phyloP scores from a whole-genome alignment of 1,140 invertebrate species.

The Trachymyrmex septentrionalis region DNA sequence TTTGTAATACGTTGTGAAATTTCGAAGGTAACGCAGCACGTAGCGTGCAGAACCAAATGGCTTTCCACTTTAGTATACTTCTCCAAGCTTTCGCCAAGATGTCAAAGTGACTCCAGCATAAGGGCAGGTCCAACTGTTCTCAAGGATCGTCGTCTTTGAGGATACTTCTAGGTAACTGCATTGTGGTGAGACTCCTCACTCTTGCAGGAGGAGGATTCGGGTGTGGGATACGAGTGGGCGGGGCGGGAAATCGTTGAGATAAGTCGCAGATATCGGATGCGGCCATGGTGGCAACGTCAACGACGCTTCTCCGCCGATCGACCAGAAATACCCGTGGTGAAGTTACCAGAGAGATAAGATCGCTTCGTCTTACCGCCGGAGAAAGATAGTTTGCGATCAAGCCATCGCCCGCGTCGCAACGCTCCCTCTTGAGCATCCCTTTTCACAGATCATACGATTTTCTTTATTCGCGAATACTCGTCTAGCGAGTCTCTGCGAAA shows the following conservation, averaged over 20 bases:
- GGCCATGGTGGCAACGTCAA: constrained; percentile 13
- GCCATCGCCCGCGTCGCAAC: background rate
- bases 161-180: constrained; percentile 37
- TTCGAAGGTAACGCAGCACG: background rate
- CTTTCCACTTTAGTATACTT: constrained; percentile 9
- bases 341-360: constrained; percentile 66
- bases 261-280: constrained; percentile 56
- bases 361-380: constrained; percentile 38
- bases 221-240: background rate
- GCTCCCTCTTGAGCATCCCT: background rate
- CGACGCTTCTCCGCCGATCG: constrained; percentile 41
- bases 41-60: background rate
- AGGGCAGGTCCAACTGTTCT: background rate
- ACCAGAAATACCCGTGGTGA: constrained; percentile 47
- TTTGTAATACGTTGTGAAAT: background rate
- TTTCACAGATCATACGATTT: constrained; percentile 31
- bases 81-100: constrained; percentile 17
- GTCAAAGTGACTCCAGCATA: constrained; percentile 34
- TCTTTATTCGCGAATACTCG: constrained; percentile 42
- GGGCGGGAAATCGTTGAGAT: constrained; percentile 63
- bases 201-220: background rate
- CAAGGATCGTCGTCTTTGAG: constrained; percentile 2
- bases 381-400: constrained; percentile 50
- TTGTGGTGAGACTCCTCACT: background rate
- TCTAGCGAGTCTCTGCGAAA: background rate